Base-by-base conservation (phyloP, 2,797 vertebrate species). In the Mico argentatus region DNA sequence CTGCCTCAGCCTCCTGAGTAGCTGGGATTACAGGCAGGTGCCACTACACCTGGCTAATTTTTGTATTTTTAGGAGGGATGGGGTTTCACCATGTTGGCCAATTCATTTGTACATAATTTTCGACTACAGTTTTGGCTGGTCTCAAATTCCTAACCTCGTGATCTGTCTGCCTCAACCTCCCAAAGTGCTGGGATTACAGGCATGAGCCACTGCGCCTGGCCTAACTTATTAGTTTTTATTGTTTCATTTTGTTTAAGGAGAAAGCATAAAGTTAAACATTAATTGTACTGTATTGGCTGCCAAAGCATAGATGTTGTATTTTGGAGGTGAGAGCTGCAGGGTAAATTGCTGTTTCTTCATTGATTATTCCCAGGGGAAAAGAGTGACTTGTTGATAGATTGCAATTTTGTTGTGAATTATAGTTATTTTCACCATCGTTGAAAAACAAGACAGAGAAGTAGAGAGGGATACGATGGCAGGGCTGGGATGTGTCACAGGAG, bases 231-330 rank as follows among this genome's bases (percentile, higher is more conserved):
- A 67, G 64, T n/a, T 67, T n/a, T 9, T n/a, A 67, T n/a, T 67
- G 30, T 97, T 98, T 98, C 97, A 96, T 98, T 98, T 98, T 94
- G 83, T 96, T 98, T 98, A 90, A 95, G 87, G 88, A 97, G 97
- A 96, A 97, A 97, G 92, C 96, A 97, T 98, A 98, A 98, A 98
- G 64, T 98, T 98, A 98, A 98, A 98, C 98, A 98, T 98, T 98
- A 98, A 98, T 98, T 98, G 97, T 97, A 97, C 93, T 90, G 94
- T 97, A 96, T 96, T 97, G 97, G 98, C 96, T 97, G 97, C 97
- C 96, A 96, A 95, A 95, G 76, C 41, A 93, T 89, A 97, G 97
- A 97, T 97, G 97, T 97, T 95, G 81, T 94, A 97, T 95, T 98
- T 97, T 97, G 98, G 97, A 97, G 0, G 26, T 80, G 98, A 94